phyloP scores from a whole-genome alignment of 2,113 vertebrate species.

The Grallaria varia region DNA sequence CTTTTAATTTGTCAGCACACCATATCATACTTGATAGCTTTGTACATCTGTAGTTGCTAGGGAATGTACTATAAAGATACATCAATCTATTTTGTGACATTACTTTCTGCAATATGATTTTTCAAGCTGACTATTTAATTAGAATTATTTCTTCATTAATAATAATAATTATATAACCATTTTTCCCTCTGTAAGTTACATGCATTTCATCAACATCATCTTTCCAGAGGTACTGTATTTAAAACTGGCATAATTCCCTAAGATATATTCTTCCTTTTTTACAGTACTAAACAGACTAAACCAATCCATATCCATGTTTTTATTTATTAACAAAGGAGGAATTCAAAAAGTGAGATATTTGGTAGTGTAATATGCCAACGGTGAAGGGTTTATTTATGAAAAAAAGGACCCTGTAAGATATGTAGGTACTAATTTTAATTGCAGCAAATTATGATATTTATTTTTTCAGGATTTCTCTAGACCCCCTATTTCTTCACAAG shows the following conservation, averaged over 20 bases:
- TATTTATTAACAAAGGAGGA: neutral
- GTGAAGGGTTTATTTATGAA: neutral
- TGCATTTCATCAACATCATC: neutral
- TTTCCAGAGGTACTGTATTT: neutral
- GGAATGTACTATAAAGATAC: neutral
- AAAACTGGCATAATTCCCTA: neutral
- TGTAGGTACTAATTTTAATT: neutral
- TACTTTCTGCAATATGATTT: neutral
- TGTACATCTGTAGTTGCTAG: neutral
- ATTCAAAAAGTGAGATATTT: neutral
- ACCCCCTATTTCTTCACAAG: neutral
- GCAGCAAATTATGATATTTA: neutral
- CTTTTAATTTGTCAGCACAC: neutral
- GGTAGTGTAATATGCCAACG: neutral
- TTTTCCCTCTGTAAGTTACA: neutral
- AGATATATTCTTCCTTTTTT: neutral
- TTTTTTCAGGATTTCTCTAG: neutral
- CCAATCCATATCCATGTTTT: neutral
- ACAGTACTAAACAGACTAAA: neutral
- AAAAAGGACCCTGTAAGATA: neutral
- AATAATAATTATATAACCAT: neutral
- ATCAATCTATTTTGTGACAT: neutral
- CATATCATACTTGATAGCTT: neutral
- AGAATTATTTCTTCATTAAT: neutral
- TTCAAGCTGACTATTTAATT: neutral